Conservation (phyloP, 2,888 invertebrate genomes). For the Apoda limacodes region DNA sequence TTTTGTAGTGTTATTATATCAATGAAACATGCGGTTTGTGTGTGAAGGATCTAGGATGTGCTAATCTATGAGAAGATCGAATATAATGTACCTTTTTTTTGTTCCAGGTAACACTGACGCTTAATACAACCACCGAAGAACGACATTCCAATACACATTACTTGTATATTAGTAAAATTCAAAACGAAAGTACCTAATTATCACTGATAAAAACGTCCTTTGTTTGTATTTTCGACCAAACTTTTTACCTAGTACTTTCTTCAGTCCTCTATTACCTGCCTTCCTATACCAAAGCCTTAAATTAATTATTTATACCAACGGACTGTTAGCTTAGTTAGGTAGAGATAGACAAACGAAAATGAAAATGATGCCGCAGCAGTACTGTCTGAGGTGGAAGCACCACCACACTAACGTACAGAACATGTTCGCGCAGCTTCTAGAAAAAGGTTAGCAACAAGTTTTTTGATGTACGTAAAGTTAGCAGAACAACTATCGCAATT, state of each 20-base stretch:
- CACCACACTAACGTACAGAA: constrained; percentile 91
- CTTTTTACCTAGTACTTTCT: no score
- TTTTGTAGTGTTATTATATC: no score
- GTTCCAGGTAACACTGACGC: constrained; percentile 21
- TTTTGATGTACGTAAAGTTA: no score
- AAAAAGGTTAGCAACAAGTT: constrained; percentile 51
- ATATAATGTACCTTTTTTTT: constrained; percentile 7
- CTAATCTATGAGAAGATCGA: not conserved
- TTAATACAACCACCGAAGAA: constrained; percentile 19
- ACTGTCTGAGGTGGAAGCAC: constrained; percentile 93
- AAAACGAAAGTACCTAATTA: constrained; percentile 16
- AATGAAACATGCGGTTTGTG: no score
- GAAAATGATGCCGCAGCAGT: constrained; percentile 86
- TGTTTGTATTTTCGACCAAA: no score
- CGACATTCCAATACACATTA: constrained; percentile 19
- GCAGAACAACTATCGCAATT: no score
- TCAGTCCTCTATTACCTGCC: constrained; percentile 33
- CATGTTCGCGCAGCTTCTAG: constrained; percentile 88
- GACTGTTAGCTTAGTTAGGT: constrained; percentile 9
- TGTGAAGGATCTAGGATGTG: no score
- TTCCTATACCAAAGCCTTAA: constrained; percentile 33
- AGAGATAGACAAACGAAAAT: constrained; percentile 5
- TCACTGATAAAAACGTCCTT: constrained; percentile 12
- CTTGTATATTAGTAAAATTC: constrained; percentile 1
- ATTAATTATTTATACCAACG: constrained; percentile 15